These are phyloP conservation scores for Eupithecia exiguata DNA, from an alignment of 2,888 invertebrate species.

Conservation along the genomic window DNA sequence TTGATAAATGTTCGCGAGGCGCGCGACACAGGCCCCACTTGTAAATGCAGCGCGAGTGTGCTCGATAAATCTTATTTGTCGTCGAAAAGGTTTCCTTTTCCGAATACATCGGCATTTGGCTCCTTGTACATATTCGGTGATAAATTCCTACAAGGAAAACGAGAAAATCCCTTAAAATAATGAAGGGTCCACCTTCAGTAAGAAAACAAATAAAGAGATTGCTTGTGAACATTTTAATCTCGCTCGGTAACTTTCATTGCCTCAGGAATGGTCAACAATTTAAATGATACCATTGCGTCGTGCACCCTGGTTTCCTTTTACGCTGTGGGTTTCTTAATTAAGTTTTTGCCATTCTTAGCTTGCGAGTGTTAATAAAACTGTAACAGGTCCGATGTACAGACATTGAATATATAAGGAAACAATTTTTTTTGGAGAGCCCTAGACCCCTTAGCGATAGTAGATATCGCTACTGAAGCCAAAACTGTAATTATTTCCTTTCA, in stretches of 20 bases:
- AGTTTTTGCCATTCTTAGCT: slow-evolving; percentile 33
- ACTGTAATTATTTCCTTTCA: no score
- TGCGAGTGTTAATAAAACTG: slow-evolving; percentile 3
- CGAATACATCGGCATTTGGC: slow-evolving; percentile 51
- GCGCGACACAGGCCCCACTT: slow-evolving; percentile 46
- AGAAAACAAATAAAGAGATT: slow-evolving; percentile 43
- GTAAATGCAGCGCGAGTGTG: slow-evolving; percentile 52
- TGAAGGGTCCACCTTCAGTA: slow-evolving; percentile 52
- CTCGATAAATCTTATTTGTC: slow-evolving; percentile 50
- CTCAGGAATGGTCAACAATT: slow-evolving; percentile 58
- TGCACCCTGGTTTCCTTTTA: slow-evolving; percentile 34
- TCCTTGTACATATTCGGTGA: slow-evolving; percentile 55
- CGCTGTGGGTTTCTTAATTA: slow-evolving; percentile 36
- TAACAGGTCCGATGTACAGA: no score
- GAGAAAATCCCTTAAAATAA: slow-evolving; percentile 57
- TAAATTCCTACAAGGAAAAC: slow-evolving; percentile 57
- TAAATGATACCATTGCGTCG: slow-evolving; percentile 54
- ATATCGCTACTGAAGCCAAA: no score
- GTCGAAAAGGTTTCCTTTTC: slow-evolving; percentile 51
- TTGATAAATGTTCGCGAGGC: slow-evolving; percentile 52
- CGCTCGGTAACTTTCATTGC: slow-evolving; percentile 73
- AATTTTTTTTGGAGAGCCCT: no score
- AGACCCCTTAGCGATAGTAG: no score
- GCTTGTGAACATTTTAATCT: slow-evolving; percentile 64
- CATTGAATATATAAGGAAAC: no score